These are phyloP conservation scores for Phyllopteryx taeniolatus DNA, from an alignment of 2,113 vertebrate species.

Conservation along the genomic window DNA sequence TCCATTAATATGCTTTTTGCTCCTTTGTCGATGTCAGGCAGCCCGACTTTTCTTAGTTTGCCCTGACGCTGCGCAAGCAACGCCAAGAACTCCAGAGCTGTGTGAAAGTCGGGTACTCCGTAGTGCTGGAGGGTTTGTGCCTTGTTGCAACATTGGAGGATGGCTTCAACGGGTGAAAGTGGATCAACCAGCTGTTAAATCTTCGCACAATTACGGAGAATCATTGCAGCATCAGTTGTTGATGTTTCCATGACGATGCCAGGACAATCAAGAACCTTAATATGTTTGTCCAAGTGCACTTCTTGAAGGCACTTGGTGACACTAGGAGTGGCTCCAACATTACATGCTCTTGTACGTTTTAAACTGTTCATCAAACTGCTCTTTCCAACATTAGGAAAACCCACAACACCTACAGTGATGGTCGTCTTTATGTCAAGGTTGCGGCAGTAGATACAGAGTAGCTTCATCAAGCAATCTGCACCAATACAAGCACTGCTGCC, in stretches of 20 bases:
- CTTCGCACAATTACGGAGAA: constrained; percentile 83
- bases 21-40: constrained; percentile 83
- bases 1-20: constrained; percentile 84
- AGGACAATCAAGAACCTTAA: constrained; percentile 85
- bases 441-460: constrained; percentile 85
- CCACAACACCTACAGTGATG: constrained; percentile 87
- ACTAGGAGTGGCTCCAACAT: constrained; percentile 83
- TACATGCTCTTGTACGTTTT: constrained; percentile 83
- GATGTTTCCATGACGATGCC: constrained; percentile 83
- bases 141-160: constrained; percentile 81
- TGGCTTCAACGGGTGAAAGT: constrained; percentile 81
- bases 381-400: constrained; percentile 90
- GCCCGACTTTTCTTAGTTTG: constrained; percentile 83
- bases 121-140: constrained; percentile 83
- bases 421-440: constrained; percentile 81
- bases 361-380: constrained; percentile 93
- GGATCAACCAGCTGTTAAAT: constrained; percentile 86
- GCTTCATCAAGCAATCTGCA: constrained; percentile 86
- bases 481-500: constrained; percentile 82
- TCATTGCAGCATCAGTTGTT: constrained; percentile 80
- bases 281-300: constrained; percentile 85
- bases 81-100: constrained; percentile 80
- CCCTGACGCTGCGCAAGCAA: constrained; percentile 81
- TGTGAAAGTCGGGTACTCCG: constrained; percentile 77
- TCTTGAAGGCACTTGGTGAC: constrained; percentile 89